Conservation (phyloP, 2,113 vertebrate species). For the Oreocharis arfaki region DNA sequence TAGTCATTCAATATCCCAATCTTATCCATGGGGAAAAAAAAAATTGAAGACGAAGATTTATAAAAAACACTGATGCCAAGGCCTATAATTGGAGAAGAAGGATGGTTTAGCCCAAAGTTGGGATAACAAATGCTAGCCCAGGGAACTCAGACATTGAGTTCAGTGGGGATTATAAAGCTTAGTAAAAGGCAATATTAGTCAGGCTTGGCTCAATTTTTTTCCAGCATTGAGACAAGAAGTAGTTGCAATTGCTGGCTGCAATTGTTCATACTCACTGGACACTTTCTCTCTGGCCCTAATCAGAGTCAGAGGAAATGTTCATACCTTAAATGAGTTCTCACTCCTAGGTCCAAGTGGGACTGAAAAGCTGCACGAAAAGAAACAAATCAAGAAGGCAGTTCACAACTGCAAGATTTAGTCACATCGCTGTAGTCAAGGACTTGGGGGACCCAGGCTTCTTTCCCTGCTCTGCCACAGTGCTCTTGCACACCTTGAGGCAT, state of each 20-base stretch:
- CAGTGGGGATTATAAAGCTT: constrained; percentile 20
- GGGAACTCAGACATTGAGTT: constrained; percentile 2
- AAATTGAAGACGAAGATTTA: not conserved
- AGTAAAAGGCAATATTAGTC: constrained; percentile 11
- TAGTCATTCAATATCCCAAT: constrained; percentile 45
- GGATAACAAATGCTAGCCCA: constrained; percentile 36
- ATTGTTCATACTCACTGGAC: not conserved
- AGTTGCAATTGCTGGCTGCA: not conserved
- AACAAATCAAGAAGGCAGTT: not conserved
- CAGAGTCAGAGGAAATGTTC: not conserved
- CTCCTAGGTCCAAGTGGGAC: not conserved
- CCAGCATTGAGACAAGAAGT: not conserved
- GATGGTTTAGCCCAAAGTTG: not conserved
- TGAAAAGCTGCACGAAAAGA: not conserved
- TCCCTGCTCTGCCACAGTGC: not conserved
- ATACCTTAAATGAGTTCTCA: not conserved
- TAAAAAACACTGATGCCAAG: not conserved
- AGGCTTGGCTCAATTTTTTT: not conserved
- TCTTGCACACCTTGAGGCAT: not conserved
- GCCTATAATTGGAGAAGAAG: constrained; percentile 3
- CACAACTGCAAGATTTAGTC: not conserved
- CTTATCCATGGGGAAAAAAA: constrained; percentile 6
- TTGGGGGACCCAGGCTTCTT: not conserved
- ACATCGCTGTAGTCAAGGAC: not conserved
- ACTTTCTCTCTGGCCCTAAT: not conserved